Evolutionary conservation across 2,888 invertebrate species (phyloP).

Genomic region (Chouioia cunea): DNA sequence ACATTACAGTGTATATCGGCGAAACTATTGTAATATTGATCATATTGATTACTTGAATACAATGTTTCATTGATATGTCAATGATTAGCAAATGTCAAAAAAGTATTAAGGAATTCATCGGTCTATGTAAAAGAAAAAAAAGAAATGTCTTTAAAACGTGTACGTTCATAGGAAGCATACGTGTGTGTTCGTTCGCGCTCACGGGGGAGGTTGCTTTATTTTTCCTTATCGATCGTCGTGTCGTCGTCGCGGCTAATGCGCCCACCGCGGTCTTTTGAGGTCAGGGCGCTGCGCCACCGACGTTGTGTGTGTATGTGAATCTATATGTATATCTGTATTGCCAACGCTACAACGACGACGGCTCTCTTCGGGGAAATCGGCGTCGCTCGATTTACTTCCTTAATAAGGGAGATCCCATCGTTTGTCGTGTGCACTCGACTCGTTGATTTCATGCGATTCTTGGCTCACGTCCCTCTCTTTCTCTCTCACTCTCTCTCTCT

Average conservation of each 20-base stretch:
- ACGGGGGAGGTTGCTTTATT: conserved; percentile 39
- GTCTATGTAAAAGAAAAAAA: too few relatives aligned
- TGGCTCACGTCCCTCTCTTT: background rate
- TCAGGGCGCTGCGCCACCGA: conserved; percentile 68
- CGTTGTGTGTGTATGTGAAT: conserved; percentile 23
- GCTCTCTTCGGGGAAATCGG: conserved; percentile 31
- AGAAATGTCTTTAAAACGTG: conserved; percentile 40
- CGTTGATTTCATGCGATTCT: too few relatives aligned
- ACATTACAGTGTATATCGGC: too few relatives aligned
- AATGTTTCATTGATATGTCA: too few relatives aligned
- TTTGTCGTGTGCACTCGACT: too few relatives aligned
- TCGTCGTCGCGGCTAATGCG: conserved; percentile 34
- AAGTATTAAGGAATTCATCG: too few relatives aligned
- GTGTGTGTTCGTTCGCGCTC: conserved; percentile 17
- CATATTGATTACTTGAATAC: too few relatives aligned
- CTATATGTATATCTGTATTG: conserved; percentile 14
- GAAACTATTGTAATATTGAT: too few relatives aligned
- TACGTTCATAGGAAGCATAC: conserved; percentile 47
- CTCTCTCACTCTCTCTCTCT: background rate
- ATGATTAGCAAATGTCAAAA: too few relatives aligned
- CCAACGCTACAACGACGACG: conserved; percentile 41
- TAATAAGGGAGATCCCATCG: background rate
- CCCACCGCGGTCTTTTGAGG: conserved; percentile 61
- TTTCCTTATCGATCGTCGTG: conserved; percentile 51
- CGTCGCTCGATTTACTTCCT: conserved; percentile 15